Percentiles rank a stretch among this genome's conserved stretches.
Conservation (phyloP, 2,113 vertebrate species). For the Ailurus styani region DNA sequence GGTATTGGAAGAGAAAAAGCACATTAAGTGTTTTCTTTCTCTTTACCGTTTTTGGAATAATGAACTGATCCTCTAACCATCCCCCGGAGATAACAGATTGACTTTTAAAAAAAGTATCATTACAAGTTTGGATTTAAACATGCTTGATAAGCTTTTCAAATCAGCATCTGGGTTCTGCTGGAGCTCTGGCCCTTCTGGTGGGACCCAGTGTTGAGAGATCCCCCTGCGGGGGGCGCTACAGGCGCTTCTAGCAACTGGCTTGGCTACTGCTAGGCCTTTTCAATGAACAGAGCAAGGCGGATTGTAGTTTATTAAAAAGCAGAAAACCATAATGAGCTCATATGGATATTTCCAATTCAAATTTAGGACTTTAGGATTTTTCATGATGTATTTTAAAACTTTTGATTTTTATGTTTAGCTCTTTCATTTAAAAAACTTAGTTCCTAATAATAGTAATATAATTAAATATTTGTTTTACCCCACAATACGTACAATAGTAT, state of each 20-base stretch:
- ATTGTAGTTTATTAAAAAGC: neutral
- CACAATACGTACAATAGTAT: neutral
- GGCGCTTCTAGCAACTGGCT: neutral
- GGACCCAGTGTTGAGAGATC: fast-evolving
- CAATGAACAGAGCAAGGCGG: neutral
- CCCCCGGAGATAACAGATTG: neutral
- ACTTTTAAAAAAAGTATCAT: neutral
- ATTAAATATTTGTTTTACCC: neutral
- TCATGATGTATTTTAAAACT: neutral
- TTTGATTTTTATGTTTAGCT: neutral
- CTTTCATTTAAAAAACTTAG: neutral
- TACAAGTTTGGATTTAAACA: neutral
- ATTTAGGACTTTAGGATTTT: neutral
- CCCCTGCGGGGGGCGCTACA: neutral
- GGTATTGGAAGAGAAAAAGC: neutral
- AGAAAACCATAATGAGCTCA: neutral
- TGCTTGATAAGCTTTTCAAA: neutral
- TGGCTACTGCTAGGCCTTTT: neutral
- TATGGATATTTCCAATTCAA: neutral
- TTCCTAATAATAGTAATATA: neutral
- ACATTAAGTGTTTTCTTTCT: neutral
- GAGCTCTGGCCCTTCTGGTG: neutral
- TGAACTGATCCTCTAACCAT: neutral
- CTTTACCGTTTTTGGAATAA: neutral
- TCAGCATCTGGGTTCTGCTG: neutral